phyloP scores from a whole-genome alignment of 2,888 invertebrate species.

The Merodon equestris region DNA sequence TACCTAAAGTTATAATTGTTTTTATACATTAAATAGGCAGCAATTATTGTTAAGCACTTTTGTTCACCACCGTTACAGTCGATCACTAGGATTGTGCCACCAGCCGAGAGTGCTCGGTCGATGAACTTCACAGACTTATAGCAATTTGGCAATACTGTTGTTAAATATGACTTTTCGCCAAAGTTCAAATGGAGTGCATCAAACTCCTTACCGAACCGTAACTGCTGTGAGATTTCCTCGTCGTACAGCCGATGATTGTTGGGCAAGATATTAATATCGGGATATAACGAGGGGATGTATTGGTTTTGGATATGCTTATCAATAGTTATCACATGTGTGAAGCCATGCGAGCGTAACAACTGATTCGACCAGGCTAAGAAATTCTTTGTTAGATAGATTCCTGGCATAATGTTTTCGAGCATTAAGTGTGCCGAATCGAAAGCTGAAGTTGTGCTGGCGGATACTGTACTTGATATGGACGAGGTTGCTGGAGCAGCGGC shows the following conservation, averaged over 20 bases:
- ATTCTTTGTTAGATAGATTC: conserved; percentile 73
- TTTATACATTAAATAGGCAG: conserved; percentile 75
- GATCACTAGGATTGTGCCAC: conserved; percentile 72
- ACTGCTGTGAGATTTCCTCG: conserved; percentile 27
- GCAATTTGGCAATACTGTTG: conserved; percentile 74
- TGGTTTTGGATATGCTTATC: conserved; percentile 73
- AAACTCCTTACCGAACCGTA: conserved; percentile 70
- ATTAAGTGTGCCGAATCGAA: conserved; percentile 55
- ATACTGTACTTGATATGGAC: conserved; percentile 6
- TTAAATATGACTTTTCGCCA: conserved; percentile 73
- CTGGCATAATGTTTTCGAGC: conserved; percentile 72
- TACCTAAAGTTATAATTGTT: conserved; percentile 74
- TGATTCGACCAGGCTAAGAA: conserved; percentile 72
- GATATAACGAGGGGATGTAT: conserved; percentile 69
- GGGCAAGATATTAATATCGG: conserved; percentile 31
- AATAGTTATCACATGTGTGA: conserved; percentile 74
- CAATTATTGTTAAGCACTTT: conserved; percentile 73
- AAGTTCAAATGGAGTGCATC: conserved; percentile 73
- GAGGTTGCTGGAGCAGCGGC: conserved; percentile 19
- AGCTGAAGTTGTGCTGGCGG: neutral
- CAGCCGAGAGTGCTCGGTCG: conserved; percentile 71
- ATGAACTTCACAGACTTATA: conserved; percentile 74
- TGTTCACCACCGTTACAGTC: conserved; percentile 74
- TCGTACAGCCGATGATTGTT: conserved; percentile 35
- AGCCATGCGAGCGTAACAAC: conserved; percentile 71